These are phyloP conservation scores for Atherinomorus stipes DNA, from an alignment of 2,113 vertebrate species.

Conservation along the genomic window DNA sequence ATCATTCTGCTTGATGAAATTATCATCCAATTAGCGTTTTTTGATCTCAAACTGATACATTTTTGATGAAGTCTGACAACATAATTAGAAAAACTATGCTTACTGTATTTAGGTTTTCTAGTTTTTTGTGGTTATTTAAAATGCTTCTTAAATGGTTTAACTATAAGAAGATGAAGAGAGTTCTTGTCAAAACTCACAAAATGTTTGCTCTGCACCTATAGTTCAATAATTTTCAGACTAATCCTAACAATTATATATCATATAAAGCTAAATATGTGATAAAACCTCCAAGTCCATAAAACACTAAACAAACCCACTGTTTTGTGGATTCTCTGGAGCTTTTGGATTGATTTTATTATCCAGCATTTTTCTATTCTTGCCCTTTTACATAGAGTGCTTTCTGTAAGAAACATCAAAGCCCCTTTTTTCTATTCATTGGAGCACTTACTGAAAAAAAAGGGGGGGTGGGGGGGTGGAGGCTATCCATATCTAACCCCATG, in stretches of 20 bases:
- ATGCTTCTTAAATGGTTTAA: neutral
- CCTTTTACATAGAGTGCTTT: conserved; percentile 60
- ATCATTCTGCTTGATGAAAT: conserved; percentile 7
- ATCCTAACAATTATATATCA: neutral
- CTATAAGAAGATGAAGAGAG: neutral
- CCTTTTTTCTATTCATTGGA: conserved; percentile 67
- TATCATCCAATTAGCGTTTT: too few species aligned
- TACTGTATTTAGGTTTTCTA: neutral
- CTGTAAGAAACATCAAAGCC: conserved; percentile 72
- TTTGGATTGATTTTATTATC: conserved; percentile 50
- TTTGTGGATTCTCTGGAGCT: conserved; percentile 9
- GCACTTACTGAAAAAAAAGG: conserved; percentile 56
- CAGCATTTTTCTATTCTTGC: conserved; percentile 53
- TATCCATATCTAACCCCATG: conserved; percentile 70
- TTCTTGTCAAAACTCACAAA: neutral
- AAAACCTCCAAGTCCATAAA: neutral
- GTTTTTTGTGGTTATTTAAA: neutral
- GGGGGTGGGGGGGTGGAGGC: conserved; percentile 53
- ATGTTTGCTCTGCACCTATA: neutral
- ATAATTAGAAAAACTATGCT: neutral
- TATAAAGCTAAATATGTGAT: conserved; percentile 22
- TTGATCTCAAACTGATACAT: too few species aligned
- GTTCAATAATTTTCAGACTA: conserved; percentile 7
- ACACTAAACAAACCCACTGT: conserved; percentile 22
- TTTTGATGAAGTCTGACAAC: conserved; percentile 14